A percentile compares a stretch with the other conserved stretches of the same genome.
Conservation (phyloP, 2,113 vertebrate genomes). For the Triplophysa siluroides region DNA sequence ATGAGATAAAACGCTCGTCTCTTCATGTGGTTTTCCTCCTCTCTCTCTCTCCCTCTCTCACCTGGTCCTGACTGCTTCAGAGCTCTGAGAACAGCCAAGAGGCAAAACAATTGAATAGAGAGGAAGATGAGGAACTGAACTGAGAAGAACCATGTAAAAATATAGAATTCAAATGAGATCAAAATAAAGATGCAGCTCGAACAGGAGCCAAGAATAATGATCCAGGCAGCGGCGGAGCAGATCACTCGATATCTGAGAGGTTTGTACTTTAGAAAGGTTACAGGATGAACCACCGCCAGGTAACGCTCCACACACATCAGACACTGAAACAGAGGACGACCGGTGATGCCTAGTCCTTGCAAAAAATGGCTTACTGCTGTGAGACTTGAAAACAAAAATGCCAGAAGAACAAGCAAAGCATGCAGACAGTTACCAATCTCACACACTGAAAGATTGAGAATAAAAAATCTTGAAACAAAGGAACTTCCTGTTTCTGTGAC, state of each 20-base stretch:
- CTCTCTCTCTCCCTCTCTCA: not conserved
- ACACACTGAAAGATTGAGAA: no score
- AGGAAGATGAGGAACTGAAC: not conserved
- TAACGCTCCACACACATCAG: no score
- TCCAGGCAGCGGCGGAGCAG: not conserved
- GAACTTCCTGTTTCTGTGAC: no score
- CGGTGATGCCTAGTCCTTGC: no score
- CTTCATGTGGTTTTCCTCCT: conserved; percentile 6
- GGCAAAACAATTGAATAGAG: not conserved
- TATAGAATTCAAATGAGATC: no score
- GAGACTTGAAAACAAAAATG: not conserved
- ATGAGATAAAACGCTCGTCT: conserved; percentile 12
- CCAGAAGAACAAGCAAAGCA: not conserved
- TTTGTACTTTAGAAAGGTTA: no score
- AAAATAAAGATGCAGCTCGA: not conserved
- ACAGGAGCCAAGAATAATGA: not conserved
- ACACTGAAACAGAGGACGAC: no score
- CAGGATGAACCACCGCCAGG: no score
- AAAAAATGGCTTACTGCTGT: not conserved
- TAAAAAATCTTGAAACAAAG: no score
- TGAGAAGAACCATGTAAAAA: not conserved
- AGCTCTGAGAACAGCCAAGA: no score
- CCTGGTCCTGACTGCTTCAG: not conserved
- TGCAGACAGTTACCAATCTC: no score
- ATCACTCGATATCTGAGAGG: no score